phyloP scores from a whole-genome alignment of 2,888 invertebrate genomes.

The Linnaemya vulpina region DNA sequence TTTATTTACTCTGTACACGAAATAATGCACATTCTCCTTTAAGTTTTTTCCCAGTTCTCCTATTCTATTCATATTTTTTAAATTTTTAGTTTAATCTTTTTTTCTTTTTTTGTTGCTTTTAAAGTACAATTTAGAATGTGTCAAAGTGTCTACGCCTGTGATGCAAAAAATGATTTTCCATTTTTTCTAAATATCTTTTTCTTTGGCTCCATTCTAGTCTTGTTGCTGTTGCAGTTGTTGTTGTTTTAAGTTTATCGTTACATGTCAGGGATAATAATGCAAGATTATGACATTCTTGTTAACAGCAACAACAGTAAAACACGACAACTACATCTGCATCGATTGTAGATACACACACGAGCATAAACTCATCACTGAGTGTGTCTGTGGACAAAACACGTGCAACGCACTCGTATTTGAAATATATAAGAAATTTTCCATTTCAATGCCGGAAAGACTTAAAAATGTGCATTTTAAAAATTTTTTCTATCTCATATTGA shows the following conservation, averaged over 20 bases:
- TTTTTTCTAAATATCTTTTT: slow-evolving; percentile 41
- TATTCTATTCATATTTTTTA: slow-evolving; percentile 8
- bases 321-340: slow-evolving; percentile 53
- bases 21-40: slow-evolving; percentile 59
- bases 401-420: not conserved
- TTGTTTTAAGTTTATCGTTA: slow-evolving; percentile 65
- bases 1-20: slow-evolving; percentile 27
- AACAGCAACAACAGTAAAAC: slow-evolving; percentile 47
- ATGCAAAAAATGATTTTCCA: slow-evolving; percentile 66
- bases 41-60: slow-evolving; percentile 19
- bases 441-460: slow-evolving; percentile 69
- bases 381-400: not conserved
- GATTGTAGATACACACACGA: slow-evolving; percentile 43
- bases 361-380: slow-evolving; percentile 34
- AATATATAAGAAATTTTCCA: slow-evolving; percentile 12
- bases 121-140: slow-evolving; percentile 78
- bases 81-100: not conserved
- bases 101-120: slow-evolving; percentile 61
- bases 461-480: slow-evolving; percentile 45
- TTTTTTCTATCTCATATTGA: slow-evolving; percentile 35
- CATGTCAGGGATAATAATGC: slow-evolving; percentile 71
- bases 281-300: slow-evolving; percentile 71
- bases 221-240: slow-evolving; percentile 59
- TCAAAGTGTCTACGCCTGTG: slow-evolving; percentile 78
- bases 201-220: slow-evolving; percentile 20